These are phyloP conservation scores for Morpho achilles DNA, from an alignment of 2,888 invertebrate species.

Conservation along the genomic window DNA sequence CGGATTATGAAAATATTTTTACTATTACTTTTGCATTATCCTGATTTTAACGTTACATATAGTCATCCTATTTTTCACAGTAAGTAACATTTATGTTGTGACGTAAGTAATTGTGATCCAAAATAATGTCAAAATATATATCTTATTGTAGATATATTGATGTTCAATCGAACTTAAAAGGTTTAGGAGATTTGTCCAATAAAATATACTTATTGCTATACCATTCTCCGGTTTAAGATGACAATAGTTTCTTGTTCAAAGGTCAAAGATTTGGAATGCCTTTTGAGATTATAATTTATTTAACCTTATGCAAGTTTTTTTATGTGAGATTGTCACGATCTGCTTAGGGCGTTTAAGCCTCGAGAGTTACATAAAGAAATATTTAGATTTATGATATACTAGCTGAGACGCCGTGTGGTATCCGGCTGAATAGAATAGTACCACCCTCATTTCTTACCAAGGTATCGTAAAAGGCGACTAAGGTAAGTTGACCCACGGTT, in stretches of 20 bases:
- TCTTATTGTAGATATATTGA: slow-evolving; percentile 6
- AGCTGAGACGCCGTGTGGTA: no score
- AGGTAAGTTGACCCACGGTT: no score
- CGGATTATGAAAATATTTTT: no score
- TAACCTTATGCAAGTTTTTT: slow-evolving; percentile 7
- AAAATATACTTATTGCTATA: slow-evolving; percentile 8
- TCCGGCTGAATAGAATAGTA: no score
- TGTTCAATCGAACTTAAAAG: not conserved
- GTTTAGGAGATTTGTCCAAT: slow-evolving; percentile 11
- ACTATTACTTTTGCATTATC: no score
- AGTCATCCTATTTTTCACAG: not conserved
- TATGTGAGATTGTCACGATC: no score
- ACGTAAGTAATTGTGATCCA: slow-evolving; percentile 6
- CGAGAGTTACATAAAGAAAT: no score
- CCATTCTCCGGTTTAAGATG: not conserved
- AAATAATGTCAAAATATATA: not conserved
- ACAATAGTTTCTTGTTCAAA: slow-evolving; percentile 1
- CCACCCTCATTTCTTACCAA: no score
- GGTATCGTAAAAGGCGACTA: no score
- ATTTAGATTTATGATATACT: no score
- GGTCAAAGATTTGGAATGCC: slow-evolving; percentile 14
- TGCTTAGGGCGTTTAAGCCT: no score
- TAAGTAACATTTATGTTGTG: slow-evolving; percentile 1
- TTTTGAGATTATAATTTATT: not conserved
- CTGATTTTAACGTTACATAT: not conserved